Evolutionary conservation across 2,113 vertebrate genomes (phyloP).

Genomic region (Megaleporinus macrocephalus): DNA sequence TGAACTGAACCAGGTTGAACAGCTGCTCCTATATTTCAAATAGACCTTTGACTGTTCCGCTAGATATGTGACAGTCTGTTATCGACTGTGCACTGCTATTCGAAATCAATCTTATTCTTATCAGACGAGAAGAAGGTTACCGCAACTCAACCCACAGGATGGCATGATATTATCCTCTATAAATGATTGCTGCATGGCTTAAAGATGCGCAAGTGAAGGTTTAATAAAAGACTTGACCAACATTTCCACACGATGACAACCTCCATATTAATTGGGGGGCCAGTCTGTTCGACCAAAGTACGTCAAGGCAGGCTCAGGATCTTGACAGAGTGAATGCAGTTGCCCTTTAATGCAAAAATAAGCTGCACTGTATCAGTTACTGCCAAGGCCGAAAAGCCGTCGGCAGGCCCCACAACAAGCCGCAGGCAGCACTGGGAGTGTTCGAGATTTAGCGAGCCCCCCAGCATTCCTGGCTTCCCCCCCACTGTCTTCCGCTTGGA

Average conservation of each 20-base stretch:
- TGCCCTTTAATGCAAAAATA: constrained; percentile 34
- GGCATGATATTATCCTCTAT: not conserved
- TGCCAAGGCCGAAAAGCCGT: not conserved
- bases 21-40: not conserved
- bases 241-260: not conserved
- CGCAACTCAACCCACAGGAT: not conserved
- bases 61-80: not conserved
- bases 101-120: not conserved
- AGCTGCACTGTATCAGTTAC: not conserved
- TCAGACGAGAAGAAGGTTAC: not conserved
- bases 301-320: not conserved
- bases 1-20: no score
- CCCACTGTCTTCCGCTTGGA: not conserved
- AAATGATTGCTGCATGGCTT: not conserved
- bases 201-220: not conserved
- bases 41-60: not conserved
- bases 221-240: not conserved
- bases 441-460: constrained; percentile 16
- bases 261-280: not conserved
- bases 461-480: not conserved
- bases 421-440: constrained; percentile 13
- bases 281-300: not conserved
- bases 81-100: not conserved
- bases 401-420: constrained; percentile 19
- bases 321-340: not conserved